phyloP scores from a whole-genome alignment of 1,140 invertebrate genomes.

The Neelides sp. region DNA sequence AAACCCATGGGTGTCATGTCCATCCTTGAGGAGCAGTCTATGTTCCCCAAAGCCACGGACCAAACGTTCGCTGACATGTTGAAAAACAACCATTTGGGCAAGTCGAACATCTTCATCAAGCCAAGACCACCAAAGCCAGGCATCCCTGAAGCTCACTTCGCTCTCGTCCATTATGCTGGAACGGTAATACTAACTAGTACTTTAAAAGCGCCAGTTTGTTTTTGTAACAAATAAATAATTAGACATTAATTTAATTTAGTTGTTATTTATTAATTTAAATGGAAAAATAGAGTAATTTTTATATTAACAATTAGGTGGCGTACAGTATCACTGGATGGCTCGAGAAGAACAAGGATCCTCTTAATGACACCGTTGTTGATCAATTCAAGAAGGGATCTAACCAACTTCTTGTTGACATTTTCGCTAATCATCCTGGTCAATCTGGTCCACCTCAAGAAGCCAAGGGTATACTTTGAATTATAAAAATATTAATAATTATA shows the following conservation, averaged over 20 bases:
- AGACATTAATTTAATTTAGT: neutral
- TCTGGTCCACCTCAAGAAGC: slow-evolving; percentile 54
- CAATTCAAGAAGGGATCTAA: slow-evolving; percentile 88
- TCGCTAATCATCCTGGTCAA: slow-evolving; percentile 85
- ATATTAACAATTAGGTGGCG: slow-evolving; percentile 51
- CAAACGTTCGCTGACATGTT: slow-evolving; percentile 70
- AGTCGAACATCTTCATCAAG: slow-evolving; percentile 71
- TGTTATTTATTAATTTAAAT: too few relatives aligned
- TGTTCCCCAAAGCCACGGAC: slow-evolving; percentile 49
- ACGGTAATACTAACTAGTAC: slow-evolving; percentile 37
- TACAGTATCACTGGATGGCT: slow-evolving; percentile 98
- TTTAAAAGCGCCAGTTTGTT: slow-evolving; percentile 7
- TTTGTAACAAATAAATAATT: neutral
- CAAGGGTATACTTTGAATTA: neutral
- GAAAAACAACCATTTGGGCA: slow-evolving; percentile 52
- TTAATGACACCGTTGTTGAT: slow-evolving; percentile 96
- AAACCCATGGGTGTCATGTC: slow-evolving; percentile 62
- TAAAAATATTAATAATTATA: neutral
- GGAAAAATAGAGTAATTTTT: neutral
- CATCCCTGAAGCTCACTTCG: slow-evolving; percentile 60
- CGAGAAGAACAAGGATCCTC: slow-evolving; percentile 64
- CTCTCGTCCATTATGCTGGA: slow-evolving; percentile 80
- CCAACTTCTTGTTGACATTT: slow-evolving; percentile 76
- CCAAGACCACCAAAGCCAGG: slow-evolving; percentile 47
- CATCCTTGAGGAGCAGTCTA: slow-evolving; percentile 58